Evolutionary conservation across 2,888 invertebrate genomes (phyloP).

Genomic region (Nemotelus pantherinus): DNA sequence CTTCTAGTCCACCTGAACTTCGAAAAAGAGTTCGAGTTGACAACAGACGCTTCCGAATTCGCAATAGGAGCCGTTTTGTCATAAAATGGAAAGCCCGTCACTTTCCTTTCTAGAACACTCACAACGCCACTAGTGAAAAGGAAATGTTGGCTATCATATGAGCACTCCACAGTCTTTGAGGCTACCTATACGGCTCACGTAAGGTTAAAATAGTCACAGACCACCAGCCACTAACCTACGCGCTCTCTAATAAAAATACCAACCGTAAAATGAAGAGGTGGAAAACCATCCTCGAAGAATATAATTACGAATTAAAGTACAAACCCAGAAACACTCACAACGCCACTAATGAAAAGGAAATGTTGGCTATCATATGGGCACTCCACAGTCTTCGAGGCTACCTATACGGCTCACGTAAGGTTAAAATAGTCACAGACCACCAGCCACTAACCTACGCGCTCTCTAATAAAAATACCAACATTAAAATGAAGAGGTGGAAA

Average conservation of each 20-base stretch:
- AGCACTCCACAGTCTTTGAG: too few relatives aligned
- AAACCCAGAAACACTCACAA: too few relatives aligned
- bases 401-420: neutral
- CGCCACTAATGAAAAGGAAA: slow-evolving; percentile 1
- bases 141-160: too few relatives aligned
- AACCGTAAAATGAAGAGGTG: too few relatives aligned
- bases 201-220: too few relatives aligned
- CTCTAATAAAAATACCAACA: too few relatives aligned
- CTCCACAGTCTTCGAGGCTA: neutral
- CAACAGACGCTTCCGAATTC: slow-evolving; percentile 1
- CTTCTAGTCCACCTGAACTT: neutral
- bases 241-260: too few relatives aligned
- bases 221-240: too few relatives aligned
- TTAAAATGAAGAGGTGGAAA: neutral
- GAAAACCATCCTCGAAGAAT: neutral
- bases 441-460: too few relatives aligned
- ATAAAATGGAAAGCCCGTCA: neutral
- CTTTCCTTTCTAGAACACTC: slow-evolving; percentile 7
- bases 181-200: too few relatives aligned
- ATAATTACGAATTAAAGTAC: too few relatives aligned
- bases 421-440: neutral
- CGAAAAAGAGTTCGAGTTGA: neutral
- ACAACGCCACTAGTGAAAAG: too few relatives aligned
- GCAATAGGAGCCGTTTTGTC: slow-evolving; percentile 1
- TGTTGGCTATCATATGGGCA: slow-evolving; percentile 1